Percentiles rank a stretch among this genome's conserved stretches.
Conservation (phyloP, 1,140 invertebrate genomes). For the Drosophila nigromelanica region DNA sequence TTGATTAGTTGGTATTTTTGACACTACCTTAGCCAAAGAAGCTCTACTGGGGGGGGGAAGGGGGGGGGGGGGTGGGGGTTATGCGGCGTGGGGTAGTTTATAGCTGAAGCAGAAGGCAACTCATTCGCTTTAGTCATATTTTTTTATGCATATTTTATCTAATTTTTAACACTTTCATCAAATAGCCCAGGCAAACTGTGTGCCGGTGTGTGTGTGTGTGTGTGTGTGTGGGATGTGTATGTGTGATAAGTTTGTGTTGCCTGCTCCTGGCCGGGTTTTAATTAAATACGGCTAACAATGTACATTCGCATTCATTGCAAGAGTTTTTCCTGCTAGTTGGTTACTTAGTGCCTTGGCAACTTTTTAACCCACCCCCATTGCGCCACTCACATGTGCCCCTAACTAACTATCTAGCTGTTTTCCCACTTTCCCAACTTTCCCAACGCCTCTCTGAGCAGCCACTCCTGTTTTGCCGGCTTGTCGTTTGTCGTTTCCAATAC, state of each 20-base stretch:
- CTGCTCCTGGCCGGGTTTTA: constrained; percentile 43
- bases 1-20: constrained; percentile 3
- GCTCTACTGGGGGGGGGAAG: no score
- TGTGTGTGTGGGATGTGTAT: constrained; percentile 1
- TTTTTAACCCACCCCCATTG: constrained; percentile 3
- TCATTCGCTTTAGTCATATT: background rate
- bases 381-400: background rate
- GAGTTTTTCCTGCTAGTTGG: constrained; percentile 58
- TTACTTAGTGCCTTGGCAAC: constrained; percentile 57
- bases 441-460: background rate
- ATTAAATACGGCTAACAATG: constrained; percentile 72
- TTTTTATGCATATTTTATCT: constrained; percentile 56
- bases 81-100: constrained; percentile 3
- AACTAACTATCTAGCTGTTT: background rate
- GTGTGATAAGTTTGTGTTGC: background rate
- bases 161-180: constrained; percentile 53
- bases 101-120: constrained; percentile 9
- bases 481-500: constrained; percentile 36
- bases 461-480: constrained; percentile 15
- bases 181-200: constrained; percentile 22
- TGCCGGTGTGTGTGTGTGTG: background rate
- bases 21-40: background rate
- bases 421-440: no score
- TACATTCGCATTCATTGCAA: constrained; percentile 70
- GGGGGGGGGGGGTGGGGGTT: no score